phyloP scores from a whole-genome alignment of 2,113 vertebrate species.

The Colinus virginianus region DNA sequence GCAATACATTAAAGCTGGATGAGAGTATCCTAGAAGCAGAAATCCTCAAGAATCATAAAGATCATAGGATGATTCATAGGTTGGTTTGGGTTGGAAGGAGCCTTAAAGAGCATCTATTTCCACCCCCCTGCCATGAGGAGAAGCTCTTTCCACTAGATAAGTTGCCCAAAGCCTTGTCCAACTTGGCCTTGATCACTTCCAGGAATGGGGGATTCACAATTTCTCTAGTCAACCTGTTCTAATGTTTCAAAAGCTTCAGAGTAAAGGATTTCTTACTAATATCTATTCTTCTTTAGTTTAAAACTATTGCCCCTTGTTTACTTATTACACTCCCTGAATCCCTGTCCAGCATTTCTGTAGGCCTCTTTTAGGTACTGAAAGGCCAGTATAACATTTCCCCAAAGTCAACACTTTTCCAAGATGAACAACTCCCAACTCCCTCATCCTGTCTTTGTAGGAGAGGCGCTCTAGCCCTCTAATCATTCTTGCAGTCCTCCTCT shows the following conservation, averaged over 20 bases:
- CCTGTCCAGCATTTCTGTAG: neutral
- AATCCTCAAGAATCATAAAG: neutral
- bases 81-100: neutral
- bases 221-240: neutral
- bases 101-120: neutral
- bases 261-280: neutral
- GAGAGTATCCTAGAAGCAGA: neutral
- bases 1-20: neutral
- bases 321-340: neutral
- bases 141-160: neutral
- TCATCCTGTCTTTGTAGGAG: neutral
- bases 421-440: neutral
- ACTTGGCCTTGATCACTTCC: neutral
- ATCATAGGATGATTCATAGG: neutral
- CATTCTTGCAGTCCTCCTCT: neutral
- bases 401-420: neutral
- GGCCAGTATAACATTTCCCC: neutral
- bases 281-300: neutral
- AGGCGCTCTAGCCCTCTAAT: neutral
- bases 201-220: neutral
- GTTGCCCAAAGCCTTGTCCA: neutral
- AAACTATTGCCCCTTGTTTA: neutral
- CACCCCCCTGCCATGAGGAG: neutral
- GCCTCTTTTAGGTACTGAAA: neutral
- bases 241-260: neutral